Evolutionary conservation across 2,888 invertebrate genomes (phyloP), one percentile per base, ranked within the genome.

Genomic region (Callyntrura sp.): DNA sequence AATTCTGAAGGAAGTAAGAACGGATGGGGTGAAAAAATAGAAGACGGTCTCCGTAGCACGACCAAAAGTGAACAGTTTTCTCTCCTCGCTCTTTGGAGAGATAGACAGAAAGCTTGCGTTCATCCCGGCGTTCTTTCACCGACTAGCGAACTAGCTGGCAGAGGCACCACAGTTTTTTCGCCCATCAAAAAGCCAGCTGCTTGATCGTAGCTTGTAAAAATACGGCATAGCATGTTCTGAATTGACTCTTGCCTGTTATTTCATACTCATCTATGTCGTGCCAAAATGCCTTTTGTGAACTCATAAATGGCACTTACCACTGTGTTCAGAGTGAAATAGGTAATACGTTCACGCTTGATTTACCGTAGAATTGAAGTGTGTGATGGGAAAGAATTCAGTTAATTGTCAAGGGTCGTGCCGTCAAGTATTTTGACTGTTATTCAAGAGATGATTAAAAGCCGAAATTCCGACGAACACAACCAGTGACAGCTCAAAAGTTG

Each of bases 111-210:
- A 11, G 23, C 73, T 79, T 79, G 79, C 83, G 86, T 78, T 84
- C 91, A 76, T 84, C 84, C 89, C 89, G 89, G 90, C 89, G 90
- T 90, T 35, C 91, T 86, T 87, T 91, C 91, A 91, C 91, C 91
- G 87, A 91, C 91, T 91, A 90, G 43, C 17, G 81, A 76, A 78
- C 68, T 45, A 57, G 70, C n/a, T 35, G 23, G 51, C n/a, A 17
- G 48, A 11, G n/a, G 68, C 90, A 55, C 83, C n/a, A 35, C 51
- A 78, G 76, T 90, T 90, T n/a, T n/a, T 68, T 81, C 51, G 14
- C 51, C 12, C n/a, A 11, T 85, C 20, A 35, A 14, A 55, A 23
- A 60, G n/a, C 51, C 17, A 28, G 20, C 62, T 70, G 60, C 76
- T 28, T 82, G 76, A 6, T 43, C 17, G 60, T 9, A 62, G 35